phyloP scores from a whole-genome alignment of 2,797 vertebrate species.

The Hydrophis major region DNA sequence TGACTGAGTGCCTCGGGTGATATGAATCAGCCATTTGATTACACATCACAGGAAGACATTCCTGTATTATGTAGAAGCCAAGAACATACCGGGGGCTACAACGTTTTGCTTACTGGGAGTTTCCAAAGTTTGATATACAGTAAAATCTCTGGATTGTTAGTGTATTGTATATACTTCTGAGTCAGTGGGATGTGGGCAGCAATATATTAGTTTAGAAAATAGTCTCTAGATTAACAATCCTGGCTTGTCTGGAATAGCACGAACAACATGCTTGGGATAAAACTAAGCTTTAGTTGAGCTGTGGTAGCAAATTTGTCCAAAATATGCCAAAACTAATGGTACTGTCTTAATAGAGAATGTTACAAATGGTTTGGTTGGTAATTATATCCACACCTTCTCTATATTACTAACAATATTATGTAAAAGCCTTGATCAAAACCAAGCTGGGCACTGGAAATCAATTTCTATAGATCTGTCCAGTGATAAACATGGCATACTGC shows the following conservation, averaged over 20 bases:
- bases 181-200: not conserved
- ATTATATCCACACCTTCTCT: not conserved
- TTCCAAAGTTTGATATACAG: not conserved
- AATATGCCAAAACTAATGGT: not conserved
- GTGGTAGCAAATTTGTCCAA: not conserved
- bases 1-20: not conserved
- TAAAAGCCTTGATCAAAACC: not conserved
- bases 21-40: not conserved
- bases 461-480: not conserved
- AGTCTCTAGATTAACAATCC: not conserved
- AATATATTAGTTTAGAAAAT: not conserved
- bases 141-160: not conserved
- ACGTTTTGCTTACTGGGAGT: not conserved
- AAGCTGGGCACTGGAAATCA: not conserved
- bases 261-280: not conserved
- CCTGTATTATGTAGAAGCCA: not conserved
- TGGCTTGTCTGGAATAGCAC: not conserved
- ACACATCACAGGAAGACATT: slow-evolving; percentile 18
- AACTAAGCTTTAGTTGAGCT: not conserved
- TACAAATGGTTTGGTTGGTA: not conserved
- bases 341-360: not conserved
- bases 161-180: not conserved
- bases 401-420: not conserved
- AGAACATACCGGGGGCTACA: not conserved
- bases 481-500: not conserved